Evolutionary conservation across 2,113 vertebrate species (phyloP).

Genomic region (Argyrosomus japonicus): DNA sequence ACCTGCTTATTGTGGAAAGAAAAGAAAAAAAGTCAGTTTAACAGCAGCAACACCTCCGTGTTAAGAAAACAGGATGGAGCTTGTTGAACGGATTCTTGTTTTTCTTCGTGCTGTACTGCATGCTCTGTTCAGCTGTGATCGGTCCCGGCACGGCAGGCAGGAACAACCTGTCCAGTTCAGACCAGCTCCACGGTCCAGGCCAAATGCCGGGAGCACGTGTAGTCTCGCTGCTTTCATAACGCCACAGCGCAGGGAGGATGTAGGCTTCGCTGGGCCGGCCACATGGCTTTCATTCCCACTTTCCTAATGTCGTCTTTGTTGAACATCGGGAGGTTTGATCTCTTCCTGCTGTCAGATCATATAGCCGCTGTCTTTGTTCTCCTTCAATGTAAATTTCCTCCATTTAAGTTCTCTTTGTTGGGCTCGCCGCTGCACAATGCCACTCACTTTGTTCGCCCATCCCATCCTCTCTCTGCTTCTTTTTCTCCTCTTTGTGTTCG

Average conservation of each 20-base stretch:
- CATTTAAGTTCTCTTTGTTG: constrained; percentile 9
- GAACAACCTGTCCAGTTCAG: constrained; percentile 59
- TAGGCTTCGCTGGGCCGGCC: constrained; percentile 11
- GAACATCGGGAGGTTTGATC: background rate
- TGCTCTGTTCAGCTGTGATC: background rate
- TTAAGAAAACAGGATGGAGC: constrained; percentile 5
- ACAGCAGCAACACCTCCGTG: background rate
- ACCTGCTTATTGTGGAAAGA: background rate
- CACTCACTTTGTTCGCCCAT: background rate
- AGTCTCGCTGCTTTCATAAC: constrained; percentile 53
- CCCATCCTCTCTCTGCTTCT: background rate
- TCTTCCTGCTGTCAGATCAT: constrained; percentile 6
- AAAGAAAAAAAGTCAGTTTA: background rate
- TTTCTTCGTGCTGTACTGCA: background rate
- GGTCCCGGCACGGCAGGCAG: background rate
- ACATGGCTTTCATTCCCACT: constrained; percentile 37
- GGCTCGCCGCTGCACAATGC: background rate
- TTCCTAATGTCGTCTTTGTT: background rate
- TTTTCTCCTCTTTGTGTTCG: background rate
- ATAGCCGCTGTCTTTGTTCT: constrained; percentile 25
- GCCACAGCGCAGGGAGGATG: constrained; percentile 20
- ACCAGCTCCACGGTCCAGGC: background rate
- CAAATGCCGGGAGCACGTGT: constrained; percentile 28
- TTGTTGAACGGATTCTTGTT: background rate
- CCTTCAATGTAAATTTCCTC: constrained; percentile 7